Base-by-base conservation (phyloP, 2,797 vertebrate genomes). In the Lophius americanus region DNA sequence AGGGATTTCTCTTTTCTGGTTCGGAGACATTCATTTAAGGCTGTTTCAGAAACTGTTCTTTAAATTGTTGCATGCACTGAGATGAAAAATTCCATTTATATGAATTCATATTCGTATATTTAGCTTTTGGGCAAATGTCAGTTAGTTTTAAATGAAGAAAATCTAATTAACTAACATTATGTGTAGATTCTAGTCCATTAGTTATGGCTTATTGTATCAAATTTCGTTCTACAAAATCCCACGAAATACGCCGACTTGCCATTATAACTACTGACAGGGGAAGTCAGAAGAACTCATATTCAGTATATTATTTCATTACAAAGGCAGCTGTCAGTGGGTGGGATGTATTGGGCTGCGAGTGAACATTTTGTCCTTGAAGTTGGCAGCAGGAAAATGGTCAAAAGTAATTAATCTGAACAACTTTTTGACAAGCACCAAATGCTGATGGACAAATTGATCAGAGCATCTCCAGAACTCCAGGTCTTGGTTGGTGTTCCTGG, bases 11-110 rank as follows among this genome's bases (percentile, higher is more conserved):
- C 64, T 64, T 36, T 36, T 36, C 53, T 53, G 36, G 64, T 47
- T 67, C 23, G 9, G 42, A 56, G 35, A 76, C 62, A 61, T 78
- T 66, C 4, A 68, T 61, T 58, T 13, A 58, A 39, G 48, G 42
- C 43, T 33, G 11, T 62, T 50, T 68, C 14, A 58, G 3, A 35
- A 4, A 3, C 32, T 52, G 50, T 37, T 64, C 38, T 42, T 39
- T 56, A 14, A 71, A 69, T 50, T 44, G 5, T 46, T 50, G 7
- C n/a, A 35, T 64, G 44, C 35, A 14, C 38, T 5, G 7, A 8
- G n/a, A 44, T 51, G 47, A 52, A 59, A 56, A 72, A 33, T 41
- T 2, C 0, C 3, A 51, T 47, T 49, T 38, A n/a, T 13, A 6
- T 42, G 36, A 48, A 60, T 47, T 42, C 12, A 36, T 5, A 9